Base-by-base conservation (phyloP, 2,113 vertebrate genomes). In the Coreoperca whiteheadi region DNA sequence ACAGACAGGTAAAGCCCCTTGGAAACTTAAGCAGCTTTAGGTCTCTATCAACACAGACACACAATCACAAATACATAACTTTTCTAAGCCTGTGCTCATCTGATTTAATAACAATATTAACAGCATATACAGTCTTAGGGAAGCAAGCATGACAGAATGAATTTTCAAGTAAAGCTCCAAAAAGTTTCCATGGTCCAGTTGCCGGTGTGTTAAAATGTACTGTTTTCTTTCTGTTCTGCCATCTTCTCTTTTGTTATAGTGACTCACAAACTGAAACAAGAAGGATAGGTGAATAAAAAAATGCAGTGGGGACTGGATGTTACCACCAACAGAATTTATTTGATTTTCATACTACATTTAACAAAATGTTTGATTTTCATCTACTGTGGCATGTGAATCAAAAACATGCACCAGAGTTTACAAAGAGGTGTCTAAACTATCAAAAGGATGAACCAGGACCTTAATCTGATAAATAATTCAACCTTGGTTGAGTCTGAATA, bases 11-110 rank as follows among this genome's bases (percentile, higher is more conserved):
- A 68, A 82, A 77, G 41, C 76, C 37, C 28, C 53, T 43, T 63
- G 71, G 41, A 56, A 56, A 61, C n/a, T 20, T 72, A 67, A 79
- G 71, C 75, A 85, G 79, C 79, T 85, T 85, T 74, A 28, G 34
- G 43, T 71, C 50, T 50, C 81, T 28, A 84, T 83, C 69, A 63
- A 20, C 53, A 63, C 39, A 59, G 48, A 73, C 73, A 46, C 82
- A 72, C 28, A 57, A 23, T 30, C 59, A 75, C 59, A 75, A 63
- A 75, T 73, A 83, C 21, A 67, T 46, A 70, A 63, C 59, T 41
- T 57, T 63, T 48, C 54, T 34, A 32, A 69, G 67, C 50, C 78
- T 7, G 5, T n/a, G 69, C 64, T 71, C 23, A 59, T 82, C 81
- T 53, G 71, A 75, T 76, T 41, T 37, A 54, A 57, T 51, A 54